Base-by-base conservation (phyloP, 2,113 vertebrate species). In the Dasypus novemcinctus region DNA sequence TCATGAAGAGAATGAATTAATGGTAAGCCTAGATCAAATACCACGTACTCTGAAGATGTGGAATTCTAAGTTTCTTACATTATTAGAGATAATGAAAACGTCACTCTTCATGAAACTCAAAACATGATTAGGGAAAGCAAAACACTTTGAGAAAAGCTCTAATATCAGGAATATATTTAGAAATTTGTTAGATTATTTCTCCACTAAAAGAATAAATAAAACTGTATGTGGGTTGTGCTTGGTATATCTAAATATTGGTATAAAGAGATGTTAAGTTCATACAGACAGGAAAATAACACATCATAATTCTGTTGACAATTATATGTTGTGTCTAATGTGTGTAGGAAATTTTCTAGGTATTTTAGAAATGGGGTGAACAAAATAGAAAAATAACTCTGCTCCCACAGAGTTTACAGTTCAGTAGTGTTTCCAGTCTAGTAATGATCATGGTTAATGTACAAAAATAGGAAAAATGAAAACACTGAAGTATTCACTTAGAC, bases 141-240 rank as follows among this genome's bases (percentile, higher is more conserved):
- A 14, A 57, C 2, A 79, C 21, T 78, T 72, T 49, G 17, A 43
- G 38, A 81, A 94, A 96, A 87, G 29, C 59, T 81, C 17, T 87
- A 69, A 80, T 95, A 84, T 93, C 15, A 90, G 87, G 8, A 93
- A 3, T 21, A 33, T 79, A 29, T 63, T 94, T 94, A 81, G 61
- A 2, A 78, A 82, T 92, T 1, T 68, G 18, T 79, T 91, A 68
- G 38, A 7, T 79, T 83, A 87, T 79, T 87, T 96, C 17, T 91
- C n/a, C n/a, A 38, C 1, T 29, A 90, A 78, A 87, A 59, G 10
- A 15, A 96, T 89, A 86, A 2, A 7, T 87, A 61, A 86, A 96
- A 63, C n/a, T 79, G 74, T 95, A 76, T 63, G 13, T 83, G n/a
- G 13, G 10, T 71, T 84, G 79, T 68, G 33, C 80, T 85, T 91